Evolutionary conservation across 1,140 invertebrate genomes (phyloP).

Genomic region (Papilio xuthus): DNA sequence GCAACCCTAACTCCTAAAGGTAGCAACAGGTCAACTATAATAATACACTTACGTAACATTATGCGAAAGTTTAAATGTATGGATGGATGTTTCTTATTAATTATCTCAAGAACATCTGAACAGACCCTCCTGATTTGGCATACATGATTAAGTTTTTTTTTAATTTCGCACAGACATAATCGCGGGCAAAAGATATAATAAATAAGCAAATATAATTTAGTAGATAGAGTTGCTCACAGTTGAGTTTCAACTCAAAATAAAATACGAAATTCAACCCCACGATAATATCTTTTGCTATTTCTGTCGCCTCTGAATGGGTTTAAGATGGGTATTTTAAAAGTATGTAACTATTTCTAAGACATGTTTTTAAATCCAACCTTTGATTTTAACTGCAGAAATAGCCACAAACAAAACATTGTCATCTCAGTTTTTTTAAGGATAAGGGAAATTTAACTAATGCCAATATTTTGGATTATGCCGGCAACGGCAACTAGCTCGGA

Average conservation of each 20-base stretch:
- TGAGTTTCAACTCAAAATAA: neutral
- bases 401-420: neutral
- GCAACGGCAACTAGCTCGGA: no score
- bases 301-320: neutral
- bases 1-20: neutral
- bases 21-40: constrained; percentile 17
- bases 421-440: neutral
- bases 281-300: neutral
- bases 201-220: neutral
- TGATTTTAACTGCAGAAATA: no score
- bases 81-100: no score
- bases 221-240: neutral
- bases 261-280: neutral
- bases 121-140: no score
- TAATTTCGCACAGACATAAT: no score
- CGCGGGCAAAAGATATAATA: no score
- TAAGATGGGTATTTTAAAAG: neutral
- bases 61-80: no score
- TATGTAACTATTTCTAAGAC: neutral
- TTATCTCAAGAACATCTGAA: no score
- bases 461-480: no score
- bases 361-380: neutral
- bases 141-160: no score
- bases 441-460: no score
- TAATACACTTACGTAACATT: neutral